Percentiles rank a stretch among this genome's conserved stretches.
Evolutionary conservation across 92 coral and sea anemone genomes (phyloP).

Genomic region (Paragorgia papillata): DNA sequence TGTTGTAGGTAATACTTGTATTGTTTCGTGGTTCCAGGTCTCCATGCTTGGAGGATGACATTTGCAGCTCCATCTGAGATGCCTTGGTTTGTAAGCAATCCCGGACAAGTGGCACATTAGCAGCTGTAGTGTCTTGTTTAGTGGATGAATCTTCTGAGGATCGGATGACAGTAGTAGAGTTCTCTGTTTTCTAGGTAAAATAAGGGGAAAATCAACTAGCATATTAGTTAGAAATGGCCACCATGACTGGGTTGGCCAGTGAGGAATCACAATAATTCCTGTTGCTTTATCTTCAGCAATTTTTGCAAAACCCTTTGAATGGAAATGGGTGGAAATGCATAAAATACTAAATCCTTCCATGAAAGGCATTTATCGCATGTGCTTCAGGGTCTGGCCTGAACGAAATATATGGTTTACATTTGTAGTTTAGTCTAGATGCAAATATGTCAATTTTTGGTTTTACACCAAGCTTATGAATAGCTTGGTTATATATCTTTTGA

Average conservation of each 20-base stretch:
- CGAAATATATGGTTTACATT: conserved; percentile 26
- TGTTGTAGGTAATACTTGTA: neutral
- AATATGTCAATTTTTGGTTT: conserved; percentile 55
- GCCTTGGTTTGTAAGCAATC: conserved; percentile 42
- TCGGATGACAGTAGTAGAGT: conserved; percentile 37
- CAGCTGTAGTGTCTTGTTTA: conserved; percentile 38
- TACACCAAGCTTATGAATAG: conserved; percentile 5
- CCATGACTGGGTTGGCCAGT: conserved; percentile 60
- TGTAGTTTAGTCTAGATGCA: conserved; percentile 55
- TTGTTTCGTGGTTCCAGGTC: conserved; percentile 53
- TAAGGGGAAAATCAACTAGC: conserved; percentile 40
- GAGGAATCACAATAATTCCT: conserved; percentile 46
- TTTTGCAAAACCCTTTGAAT: conserved; percentile 46
- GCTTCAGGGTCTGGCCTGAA: conserved; percentile 59
- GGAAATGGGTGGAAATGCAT: conserved; percentile 60
- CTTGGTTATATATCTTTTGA: conserved; percentile 8
- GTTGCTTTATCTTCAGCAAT: conserved; percentile 41
- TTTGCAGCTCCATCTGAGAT: conserved; percentile 34
- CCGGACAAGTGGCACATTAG: conserved; percentile 56
- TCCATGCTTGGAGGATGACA: conserved; percentile 55
- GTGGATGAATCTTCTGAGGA: conserved; percentile 20
- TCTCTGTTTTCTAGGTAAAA: conserved; percentile 44
- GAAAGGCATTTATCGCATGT: conserved; percentile 46
- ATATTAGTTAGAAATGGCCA: conserved; percentile 40
- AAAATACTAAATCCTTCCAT: conserved; percentile 44